Evolutionary conservation across 1,140 invertebrate species (phyloP), one percentile per base, ranked within the genome.

Genomic region (Hypothenemus hampei): DNA sequence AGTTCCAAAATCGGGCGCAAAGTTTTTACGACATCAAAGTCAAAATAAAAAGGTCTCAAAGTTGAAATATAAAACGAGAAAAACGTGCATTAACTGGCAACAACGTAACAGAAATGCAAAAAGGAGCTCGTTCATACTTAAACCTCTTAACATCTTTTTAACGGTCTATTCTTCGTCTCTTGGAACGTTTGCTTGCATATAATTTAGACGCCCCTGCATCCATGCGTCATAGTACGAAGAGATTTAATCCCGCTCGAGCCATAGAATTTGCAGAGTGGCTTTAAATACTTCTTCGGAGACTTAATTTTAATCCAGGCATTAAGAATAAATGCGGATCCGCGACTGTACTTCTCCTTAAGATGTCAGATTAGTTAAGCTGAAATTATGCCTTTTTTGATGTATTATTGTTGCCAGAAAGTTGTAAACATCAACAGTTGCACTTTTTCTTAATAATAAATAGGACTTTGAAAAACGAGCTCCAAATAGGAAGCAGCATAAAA

Each of bases 381-480:
- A 29, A 29, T 7, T 7, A 7, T 29, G 26, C 26, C n/a, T 7
- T 29, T 11, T 31, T 11, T 11, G 26, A 8, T 13, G 26, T 13
- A 31, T 31, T 31, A 31, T 31, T 3, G 13, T 31, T 13, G 26
- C 8, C 13, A 31, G 10, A 31, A 31, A 31, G 26, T 31, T 13
- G 26, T 8, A 31, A 31, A 31, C 46, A 48, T 51, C 48, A 51
- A 51, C 48, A 51, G 22, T 21, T 23, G 29, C 40, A 43, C 19
- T 23, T 35, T 41, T 36, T 36, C 16, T 23, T 20, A 37, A 36
- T 37, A 31, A 47, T 43, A 46, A 55, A 47, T 43, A 55, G 44
- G 33, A 55, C 44, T 55, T 55, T 55, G 47, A 55, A 54, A 46
- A 46, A 26, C 46, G 41, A 45, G 26, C 23, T 13, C 11, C 11